Evolutionary conservation across 37 sponge, comb jelly and placozoan species (phyloP), one percentile per base, ranked within the genome.

Genomic region (Lycopodina hypogea): DNA sequence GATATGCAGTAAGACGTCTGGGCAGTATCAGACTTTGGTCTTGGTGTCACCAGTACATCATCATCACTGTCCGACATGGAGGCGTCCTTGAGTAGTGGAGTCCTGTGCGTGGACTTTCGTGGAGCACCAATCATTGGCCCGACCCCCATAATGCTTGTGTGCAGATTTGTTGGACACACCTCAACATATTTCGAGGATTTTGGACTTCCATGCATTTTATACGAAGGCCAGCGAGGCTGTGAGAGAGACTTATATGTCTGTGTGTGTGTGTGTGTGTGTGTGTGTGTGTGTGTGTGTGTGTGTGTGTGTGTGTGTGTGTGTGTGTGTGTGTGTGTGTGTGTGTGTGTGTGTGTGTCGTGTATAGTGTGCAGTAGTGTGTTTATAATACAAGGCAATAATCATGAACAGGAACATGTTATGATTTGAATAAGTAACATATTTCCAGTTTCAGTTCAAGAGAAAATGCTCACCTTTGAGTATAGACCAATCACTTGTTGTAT

Each of bases 81-180:
- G 33, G 14, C 17, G 53, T 19, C 23, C 7, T 42, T 4, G 38
- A 30, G 28, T 3, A 52, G 40, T 40, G 52, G 8, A 71, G 72
- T 18, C 51, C 51, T n/a, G 22, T n/a, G 6, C n/a, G 2, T 11
- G 14, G 18, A 37, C n/a, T 7, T 26, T 7, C 11, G n/a, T n/a
- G 35, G 28, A 64, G 73, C 15, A 32, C 23, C 65, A 19, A 48
- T 17, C 36, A 28, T 11, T 19, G 69, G 37, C 29, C 63, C 38
- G 36, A 90, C 90, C 0, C 64, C 73, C 78, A 90, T 58, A n/a
- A 76, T 69, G 66, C 24, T 63, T 28, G 81, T 86, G 79, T 90
- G 91, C 56, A 81, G 78, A 79, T 90, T 90, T 69, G 73, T 85
- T 18, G 91, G 87, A 63, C 87, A 90, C 2, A 68, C 68, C 42